Base-by-base conservation (phyloP, 2,888 invertebrate genomes). In the Fabriciana adippe region DNA sequence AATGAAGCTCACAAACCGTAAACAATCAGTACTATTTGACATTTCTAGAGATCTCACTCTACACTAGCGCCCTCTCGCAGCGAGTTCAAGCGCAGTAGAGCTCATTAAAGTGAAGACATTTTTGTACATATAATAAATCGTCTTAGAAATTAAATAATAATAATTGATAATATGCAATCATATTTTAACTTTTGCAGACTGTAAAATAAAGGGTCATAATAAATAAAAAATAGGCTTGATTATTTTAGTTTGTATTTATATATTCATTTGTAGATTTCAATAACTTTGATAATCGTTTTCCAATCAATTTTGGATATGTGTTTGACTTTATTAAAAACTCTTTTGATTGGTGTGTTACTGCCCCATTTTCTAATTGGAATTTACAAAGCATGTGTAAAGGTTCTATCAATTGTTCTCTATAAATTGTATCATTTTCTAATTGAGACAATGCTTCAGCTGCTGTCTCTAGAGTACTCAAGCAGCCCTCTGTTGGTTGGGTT, bases 271-370 rank as follows among this genome's bases (percentile, higher is more conserved):
- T 86, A 73, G 88, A 86, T 73, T 79, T 84, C 55, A 92, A 75
- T 72, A 92, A 79, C 76, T 86, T 90, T n/a, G 92, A 91, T 75
- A 97, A 90, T 76, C 97, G 91, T 85, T 95, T 96, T 2, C 97
- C 97, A 78, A 97, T 96, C 67, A 96, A 88, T 82, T 97, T 97
- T 1, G 96, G 96, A 90, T 97, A 97, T 74, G 93, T 94, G 80
- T 95, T 95, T 74, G 95, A 96, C 87, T 95, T 96, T 65, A 98
- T 95, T 74, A 96, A 93, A 89, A 95, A 97, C 82, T 98, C 97
- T 89, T 97, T 98, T 76, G 98, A 98, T 79, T 98, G 97, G 88
- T 99, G 98, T 53, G 96, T 96, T 0, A 98, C 97, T 47, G 98
- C 98, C 14, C 99, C 99, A 90, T 98, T 97, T 75, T 96, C 94